phyloP scores from a whole-genome alignment of 2,113 vertebrate species.

The Ceratotherium simum region DNA sequence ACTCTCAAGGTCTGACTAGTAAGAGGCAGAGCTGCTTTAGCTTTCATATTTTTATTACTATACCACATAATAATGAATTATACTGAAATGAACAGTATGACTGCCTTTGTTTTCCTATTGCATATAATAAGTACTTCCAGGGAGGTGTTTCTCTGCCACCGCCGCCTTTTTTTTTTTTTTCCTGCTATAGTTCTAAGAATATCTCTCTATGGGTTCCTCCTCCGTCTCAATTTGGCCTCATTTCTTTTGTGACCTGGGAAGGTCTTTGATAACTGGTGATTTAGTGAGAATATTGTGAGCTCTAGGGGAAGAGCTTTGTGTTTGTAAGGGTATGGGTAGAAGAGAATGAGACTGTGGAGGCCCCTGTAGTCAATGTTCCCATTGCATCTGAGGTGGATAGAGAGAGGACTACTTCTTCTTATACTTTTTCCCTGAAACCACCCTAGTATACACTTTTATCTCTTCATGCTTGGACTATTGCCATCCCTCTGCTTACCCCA shows the following conservation, averaged over 20 bases:
- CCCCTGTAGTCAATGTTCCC: background rate
- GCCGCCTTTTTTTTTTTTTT: background rate
- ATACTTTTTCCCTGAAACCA: background rate
- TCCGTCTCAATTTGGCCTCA: background rate
- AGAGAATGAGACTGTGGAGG: background rate
- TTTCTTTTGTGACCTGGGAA: background rate
- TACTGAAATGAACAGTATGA: background rate
- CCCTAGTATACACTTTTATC: background rate
- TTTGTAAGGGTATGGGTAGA: background rate
- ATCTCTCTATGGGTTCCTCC: background rate
- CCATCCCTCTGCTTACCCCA: background rate
- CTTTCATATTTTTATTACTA: background rate
- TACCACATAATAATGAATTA: background rate
- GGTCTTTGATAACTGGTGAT: background rate
- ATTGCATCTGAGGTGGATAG: background rate
- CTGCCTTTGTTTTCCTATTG: background rate
- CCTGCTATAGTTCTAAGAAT: background rate
- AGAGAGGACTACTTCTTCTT: background rate
- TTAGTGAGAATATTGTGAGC: background rate
- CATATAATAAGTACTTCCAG: background rate
- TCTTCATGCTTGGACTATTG: background rate
- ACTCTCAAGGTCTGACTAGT: background rate
- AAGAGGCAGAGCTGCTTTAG: background rate
- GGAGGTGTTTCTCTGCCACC: background rate
- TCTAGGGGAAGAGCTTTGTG: background rate